These are phyloP conservation scores for Halictus rubicundus DNA, from an alignment of 1,140 invertebrate species.

Conservation along the genomic window DNA sequence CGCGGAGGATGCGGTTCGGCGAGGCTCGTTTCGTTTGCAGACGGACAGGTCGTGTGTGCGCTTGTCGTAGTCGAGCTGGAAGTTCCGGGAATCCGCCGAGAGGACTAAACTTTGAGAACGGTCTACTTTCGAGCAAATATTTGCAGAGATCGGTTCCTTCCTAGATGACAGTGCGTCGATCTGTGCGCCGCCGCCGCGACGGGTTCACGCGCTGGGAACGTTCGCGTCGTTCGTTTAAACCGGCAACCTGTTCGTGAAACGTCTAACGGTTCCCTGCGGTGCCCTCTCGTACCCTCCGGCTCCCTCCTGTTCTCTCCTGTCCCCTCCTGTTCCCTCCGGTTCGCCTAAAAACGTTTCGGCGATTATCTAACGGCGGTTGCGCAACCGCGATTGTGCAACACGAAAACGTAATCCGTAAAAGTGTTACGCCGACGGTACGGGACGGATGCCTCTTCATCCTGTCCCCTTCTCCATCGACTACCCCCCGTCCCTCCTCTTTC, in stretches of 20 bases:
- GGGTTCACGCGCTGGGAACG: background rate
- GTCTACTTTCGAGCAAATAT: slow-evolving; percentile 31
- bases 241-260: slow-evolving; percentile 59
- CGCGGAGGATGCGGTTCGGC: no score
- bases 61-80: no score
- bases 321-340: slow-evolving; percentile 18
- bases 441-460: slow-evolving; percentile 42
- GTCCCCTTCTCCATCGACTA: background rate
- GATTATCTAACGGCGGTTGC: slow-evolving; percentile 63
- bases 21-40: background rate
- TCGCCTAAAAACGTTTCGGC: slow-evolving; percentile 50
- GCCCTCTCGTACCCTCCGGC: no score
- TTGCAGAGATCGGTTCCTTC: slow-evolving; percentile 17
- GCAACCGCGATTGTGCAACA: slow-evolving; percentile 62
- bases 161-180: slow-evolving; percentile 4
- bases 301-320: no score
- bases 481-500: background rate
- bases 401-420: slow-evolving; percentile 64
- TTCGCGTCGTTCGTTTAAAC: background rate
- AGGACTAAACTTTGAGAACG: background rate
- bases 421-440: slow-evolving; percentile 56
- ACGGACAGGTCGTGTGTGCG: no score
- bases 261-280: slow-evolving; percentile 60
- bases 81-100: background rate
- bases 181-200: no score